Percentiles rank a stretch among this genome's conserved stretches.
Conservation (phyloP, 1,140 invertebrate genomes). For the Thaumatotibia leucotreta region DNA sequence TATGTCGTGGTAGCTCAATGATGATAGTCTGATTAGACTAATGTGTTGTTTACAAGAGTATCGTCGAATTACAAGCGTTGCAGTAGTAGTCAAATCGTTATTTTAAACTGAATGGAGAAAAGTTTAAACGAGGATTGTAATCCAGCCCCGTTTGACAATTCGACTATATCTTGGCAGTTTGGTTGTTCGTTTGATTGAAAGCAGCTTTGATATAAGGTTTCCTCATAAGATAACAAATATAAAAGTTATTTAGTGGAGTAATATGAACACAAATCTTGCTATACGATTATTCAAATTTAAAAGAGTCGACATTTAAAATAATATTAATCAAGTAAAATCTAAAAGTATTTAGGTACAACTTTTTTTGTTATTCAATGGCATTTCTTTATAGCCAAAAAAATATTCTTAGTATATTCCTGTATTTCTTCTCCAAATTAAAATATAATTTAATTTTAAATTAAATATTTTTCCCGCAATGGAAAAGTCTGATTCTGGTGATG, state of each 20-base stretch:
- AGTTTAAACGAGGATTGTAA: too few species aligned
- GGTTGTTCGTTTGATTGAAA: background rate
- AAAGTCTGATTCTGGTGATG: slow-evolving; percentile 7
- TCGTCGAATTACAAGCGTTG: background rate
- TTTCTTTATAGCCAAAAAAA: background rate
- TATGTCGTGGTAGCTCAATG: background rate
- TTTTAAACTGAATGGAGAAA: too few species aligned
- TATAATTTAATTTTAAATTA: background rate
- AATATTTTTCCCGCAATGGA: background rate
- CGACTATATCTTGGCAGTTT: background rate
- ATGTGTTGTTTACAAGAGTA: background rate
- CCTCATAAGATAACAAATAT: background rate
- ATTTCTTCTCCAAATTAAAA: background rate
- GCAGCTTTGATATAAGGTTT: background rate
- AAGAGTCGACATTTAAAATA: too few species aligned
- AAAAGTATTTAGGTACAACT: too few species aligned
- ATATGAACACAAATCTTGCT: background rate
- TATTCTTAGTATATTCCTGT: too few species aligned
- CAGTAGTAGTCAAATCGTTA: too few species aligned
- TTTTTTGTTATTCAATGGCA: background rate
- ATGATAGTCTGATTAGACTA: slow-evolving; percentile 5
- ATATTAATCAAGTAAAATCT: too few species aligned
- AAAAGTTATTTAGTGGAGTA: background rate
- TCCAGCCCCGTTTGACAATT: background rate
- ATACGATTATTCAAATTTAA: background rate